Conservation (phyloP, 2,888 invertebrate species). For the Toxonevra muliebris region DNA sequence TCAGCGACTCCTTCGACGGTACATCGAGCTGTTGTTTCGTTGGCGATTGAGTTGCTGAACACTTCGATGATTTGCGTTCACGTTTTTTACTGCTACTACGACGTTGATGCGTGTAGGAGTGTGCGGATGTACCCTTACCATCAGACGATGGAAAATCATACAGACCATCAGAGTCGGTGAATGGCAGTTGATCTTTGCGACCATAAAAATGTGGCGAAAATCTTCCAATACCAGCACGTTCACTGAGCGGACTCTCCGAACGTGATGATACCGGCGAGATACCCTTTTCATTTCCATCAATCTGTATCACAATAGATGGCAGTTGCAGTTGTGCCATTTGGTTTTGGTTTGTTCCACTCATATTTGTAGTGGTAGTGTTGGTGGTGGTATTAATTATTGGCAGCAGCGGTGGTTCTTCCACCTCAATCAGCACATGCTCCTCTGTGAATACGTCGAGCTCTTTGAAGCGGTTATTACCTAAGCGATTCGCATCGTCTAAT, state of each 20-base stretch:
- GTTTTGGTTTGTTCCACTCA: not conserved
- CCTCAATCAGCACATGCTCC: slow-evolving; percentile 48
- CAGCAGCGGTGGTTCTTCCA: slow-evolving; percentile 44
- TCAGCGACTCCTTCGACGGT: slow-evolving; percentile 63
- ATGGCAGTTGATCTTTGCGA: slow-evolving; percentile 72
- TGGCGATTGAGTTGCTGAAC: slow-evolving; percentile 51
- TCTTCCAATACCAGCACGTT: slow-evolving; percentile 73
- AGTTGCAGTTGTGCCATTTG: slow-evolving; percentile 68
- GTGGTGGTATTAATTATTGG: slow-evolving; percentile 60
- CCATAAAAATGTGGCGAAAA: slow-evolving; percentile 80
- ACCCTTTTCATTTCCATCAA: slow-evolving; percentile 69
- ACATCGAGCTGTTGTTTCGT: slow-evolving; percentile 71
- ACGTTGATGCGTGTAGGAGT: slow-evolving; percentile 68
- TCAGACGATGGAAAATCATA: slow-evolving; percentile 84
- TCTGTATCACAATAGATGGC: slow-evolving; percentile 71
- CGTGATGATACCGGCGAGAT: slow-evolving; percentile 80
- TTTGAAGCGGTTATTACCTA: slow-evolving; percentile 40
- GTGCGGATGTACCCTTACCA: slow-evolving; percentile 66
- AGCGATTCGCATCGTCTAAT: slow-evolving; percentile 66
- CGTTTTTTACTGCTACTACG: slow-evolving; percentile 73
- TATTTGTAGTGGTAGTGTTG: slow-evolving; percentile 64
- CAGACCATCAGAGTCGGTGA: slow-evolving; percentile 82
- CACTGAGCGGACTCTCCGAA: slow-evolving; percentile 81
- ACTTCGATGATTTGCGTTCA: slow-evolving; percentile 69
- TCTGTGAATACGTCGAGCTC: slow-evolving; percentile 44